Evolutionary conservation across 2,797 vertebrate species (phyloP).

Genomic region (Buphagus erythrorhynchus): DNA sequence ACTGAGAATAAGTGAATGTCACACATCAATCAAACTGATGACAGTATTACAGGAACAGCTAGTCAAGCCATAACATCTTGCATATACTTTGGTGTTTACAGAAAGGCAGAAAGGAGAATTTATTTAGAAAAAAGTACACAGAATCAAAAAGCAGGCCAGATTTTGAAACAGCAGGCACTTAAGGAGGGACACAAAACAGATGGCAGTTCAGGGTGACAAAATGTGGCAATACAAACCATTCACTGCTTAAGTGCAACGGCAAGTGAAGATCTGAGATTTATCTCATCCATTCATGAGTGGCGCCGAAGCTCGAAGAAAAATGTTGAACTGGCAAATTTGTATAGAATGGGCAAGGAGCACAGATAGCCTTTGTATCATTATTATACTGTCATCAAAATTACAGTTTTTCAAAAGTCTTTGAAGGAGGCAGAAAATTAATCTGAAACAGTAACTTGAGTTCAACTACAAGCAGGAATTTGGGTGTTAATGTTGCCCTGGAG

Average conservation of each 20-base stretch:
- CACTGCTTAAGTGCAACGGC: background rate
- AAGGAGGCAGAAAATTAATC: background rate
- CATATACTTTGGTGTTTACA: background rate
- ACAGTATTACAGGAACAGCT: background rate
- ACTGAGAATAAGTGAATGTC: background rate
- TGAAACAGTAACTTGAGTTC: background rate
- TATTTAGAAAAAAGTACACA: background rate
- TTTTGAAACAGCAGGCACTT: background rate
- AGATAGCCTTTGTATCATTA: background rate
- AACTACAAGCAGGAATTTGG: background rate
- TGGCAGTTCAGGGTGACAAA: background rate
- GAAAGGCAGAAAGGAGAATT: background rate
- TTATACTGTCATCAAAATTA: background rate
- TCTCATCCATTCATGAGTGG: background rate
- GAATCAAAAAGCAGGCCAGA: background rate
- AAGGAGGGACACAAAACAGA: background rate
- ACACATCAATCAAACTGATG: background rate
- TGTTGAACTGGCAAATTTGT: background rate
- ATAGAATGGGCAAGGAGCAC: background rate
- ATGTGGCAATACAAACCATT: background rate
- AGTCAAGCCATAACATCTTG: background rate
- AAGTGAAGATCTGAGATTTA: background rate
- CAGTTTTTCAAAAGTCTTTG: background rate
- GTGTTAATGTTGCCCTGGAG: background rate
- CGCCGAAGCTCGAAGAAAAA: background rate